These are phyloP conservation scores for Archips crataeganus DNA, from an alignment of 2,888 invertebrate genomes.

Conservation along the genomic window DNA sequence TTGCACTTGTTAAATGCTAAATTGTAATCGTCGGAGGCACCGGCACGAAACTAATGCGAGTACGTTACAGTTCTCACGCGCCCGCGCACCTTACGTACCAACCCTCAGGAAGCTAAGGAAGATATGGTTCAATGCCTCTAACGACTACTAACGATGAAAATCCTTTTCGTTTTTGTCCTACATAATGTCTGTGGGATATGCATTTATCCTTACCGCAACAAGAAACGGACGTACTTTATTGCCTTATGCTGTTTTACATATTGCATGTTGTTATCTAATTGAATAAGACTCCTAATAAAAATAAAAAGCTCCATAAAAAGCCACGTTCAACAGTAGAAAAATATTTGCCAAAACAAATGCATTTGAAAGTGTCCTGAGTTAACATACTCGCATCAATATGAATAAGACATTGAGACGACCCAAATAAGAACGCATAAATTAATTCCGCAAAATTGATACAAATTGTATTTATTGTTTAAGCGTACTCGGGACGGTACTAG, in stretches of 20 bases:
- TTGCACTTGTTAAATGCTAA: conserved; percentile 71
- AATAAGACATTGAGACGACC: conserved; percentile 29
- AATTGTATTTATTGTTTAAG: conserved; percentile 20
- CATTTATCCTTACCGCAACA: conserved; percentile 26
- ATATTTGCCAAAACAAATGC: not conserved
- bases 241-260: not conserved
- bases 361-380: not conserved
- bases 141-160: conserved; percentile 48
- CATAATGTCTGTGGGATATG: conserved; percentile 29
- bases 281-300: not conserved
- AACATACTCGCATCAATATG: not conserved
- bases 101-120: conserved; percentile 70
- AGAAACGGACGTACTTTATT: conserved; percentile 3
- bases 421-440: conserved; percentile 31
- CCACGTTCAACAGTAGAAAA: not conserved
- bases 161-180: conserved; percentile 25
- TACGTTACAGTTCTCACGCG: conserved; percentile 75
- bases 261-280: not conserved
- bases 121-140: conserved; percentile 79
- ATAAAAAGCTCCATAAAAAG: not conserved
- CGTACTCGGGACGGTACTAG: conserved; percentile 13
- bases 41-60: conserved; percentile 71
- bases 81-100: conserved; percentile 52
- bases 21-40: conserved; percentile 66
- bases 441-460: conserved; percentile 26